Conservation (phyloP, 23 tunicate genomes). For the Phallusia fumigata region DNA sequence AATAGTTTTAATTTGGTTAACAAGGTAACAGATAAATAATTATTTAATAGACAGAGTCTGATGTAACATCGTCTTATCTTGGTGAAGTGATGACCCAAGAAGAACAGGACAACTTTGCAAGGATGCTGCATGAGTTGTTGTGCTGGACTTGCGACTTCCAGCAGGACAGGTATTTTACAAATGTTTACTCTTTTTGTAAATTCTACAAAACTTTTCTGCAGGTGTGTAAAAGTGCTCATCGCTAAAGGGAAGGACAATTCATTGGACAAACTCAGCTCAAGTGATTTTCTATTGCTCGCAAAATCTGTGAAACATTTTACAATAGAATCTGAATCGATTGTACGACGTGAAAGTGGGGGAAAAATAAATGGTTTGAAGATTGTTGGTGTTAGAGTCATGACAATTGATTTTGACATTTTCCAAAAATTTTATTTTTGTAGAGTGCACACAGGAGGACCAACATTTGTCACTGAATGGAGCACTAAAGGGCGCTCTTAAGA, state of each 20-base stretch:
- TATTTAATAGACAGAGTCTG: background rate
- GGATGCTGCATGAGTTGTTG: constrained; percentile 16
- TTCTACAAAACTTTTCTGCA: background rate
- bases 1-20: too few species aligned
- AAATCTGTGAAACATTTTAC: constrained; percentile 49
- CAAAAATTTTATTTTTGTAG: background rate
- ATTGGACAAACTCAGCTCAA: constrained; percentile 63
- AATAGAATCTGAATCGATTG: constrained; percentile 32
- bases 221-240: constrained; percentile 77
- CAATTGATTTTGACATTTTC: too few species aligned
- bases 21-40: too few species aligned
- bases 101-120: constrained; percentile 18
- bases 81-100: constrained; percentile 33
- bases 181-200: background rate
- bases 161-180: constrained; percentile 40
- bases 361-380: background rate
- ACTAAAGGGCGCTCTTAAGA: constrained; percentile 52
- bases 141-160: constrained; percentile 50
- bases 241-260: constrained; percentile 84
- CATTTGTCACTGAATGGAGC: constrained; percentile 25
- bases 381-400: background rate
- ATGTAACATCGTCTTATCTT: background rate
- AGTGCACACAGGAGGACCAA: background rate
- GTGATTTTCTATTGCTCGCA: constrained; percentile 59
- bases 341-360: background rate